These are phyloP conservation scores for Phalacrocorax brasilianus DNA, from an alignment of 2,113 vertebrate species.

Conservation along the genomic window DNA sequence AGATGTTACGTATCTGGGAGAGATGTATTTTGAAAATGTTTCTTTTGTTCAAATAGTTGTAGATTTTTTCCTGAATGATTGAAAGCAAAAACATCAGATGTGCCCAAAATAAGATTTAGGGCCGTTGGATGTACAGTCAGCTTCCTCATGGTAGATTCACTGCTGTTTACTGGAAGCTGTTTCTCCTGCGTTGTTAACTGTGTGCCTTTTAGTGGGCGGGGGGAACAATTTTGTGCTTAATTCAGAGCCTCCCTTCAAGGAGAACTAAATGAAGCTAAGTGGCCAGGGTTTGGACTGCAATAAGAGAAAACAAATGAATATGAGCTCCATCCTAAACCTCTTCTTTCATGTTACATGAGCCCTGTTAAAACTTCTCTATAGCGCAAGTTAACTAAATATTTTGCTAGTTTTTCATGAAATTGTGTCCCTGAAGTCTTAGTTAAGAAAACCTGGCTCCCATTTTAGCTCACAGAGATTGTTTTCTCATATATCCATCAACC, in stretches of 20 bases:
- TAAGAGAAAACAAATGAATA: not conserved
- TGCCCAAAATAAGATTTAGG: not conserved
- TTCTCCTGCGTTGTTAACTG: not conserved
- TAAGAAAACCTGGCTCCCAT: not conserved
- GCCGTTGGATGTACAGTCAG: not conserved
- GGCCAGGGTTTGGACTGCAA: not conserved
- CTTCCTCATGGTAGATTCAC: not conserved
- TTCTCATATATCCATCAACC: not conserved
- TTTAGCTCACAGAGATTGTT: not conserved
- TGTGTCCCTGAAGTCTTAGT: not conserved
- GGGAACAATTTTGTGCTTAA: not conserved
- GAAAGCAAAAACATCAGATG: not conserved
- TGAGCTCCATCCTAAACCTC: not conserved
- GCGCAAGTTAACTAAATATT: not conserved
- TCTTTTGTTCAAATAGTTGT: not conserved
- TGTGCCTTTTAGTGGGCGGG: not conserved
- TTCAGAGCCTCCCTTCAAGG: not conserved
- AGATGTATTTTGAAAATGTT: not conserved
- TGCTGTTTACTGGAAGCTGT: not conserved
- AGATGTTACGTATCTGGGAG: not conserved
- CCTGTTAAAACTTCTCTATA: not conserved
- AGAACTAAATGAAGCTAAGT: not conserved
- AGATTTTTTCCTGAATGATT: not conserved
- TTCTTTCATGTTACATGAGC: not conserved
- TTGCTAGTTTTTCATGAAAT: not conserved